Evolutionary conservation across 1,140 invertebrate species (phyloP).

Genomic region (Cotesia typhae): DNA sequence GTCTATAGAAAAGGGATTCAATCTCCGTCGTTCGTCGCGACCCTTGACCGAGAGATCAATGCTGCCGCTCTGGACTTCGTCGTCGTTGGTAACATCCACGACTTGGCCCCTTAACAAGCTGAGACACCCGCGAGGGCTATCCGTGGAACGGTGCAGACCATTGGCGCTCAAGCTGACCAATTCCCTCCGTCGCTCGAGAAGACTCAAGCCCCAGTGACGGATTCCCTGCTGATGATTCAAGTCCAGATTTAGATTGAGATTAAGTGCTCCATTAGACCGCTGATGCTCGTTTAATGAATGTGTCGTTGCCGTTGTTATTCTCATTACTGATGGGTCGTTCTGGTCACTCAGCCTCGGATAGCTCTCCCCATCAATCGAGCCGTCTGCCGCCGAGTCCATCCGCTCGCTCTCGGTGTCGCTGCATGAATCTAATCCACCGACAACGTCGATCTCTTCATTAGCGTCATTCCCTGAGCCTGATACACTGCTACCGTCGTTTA

Average conservation of each 20-base stretch:
- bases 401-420: conserved; percentile 71
- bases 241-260: conserved; percentile 45
- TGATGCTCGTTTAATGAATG: conserved; percentile 45
- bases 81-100: conserved; percentile 48
- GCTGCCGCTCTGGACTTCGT: conserved; percentile 61
- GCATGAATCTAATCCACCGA: conserved; percentile 71
- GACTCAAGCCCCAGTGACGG: conserved; percentile 60
- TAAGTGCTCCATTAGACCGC: conserved; percentile 44
- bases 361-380: conserved; percentile 66
- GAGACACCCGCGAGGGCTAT: conserved; percentile 19
- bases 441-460: conserved; percentile 80
- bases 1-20: conserved; percentile 87
- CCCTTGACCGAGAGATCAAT: conserved; percentile 64
- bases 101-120: conserved; percentile 34
- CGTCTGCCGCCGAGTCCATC: conserved; percentile 72
- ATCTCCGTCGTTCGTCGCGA: conserved; percentile 69
- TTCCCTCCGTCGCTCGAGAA: conserved; percentile 59
- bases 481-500: conserved; percentile 71
- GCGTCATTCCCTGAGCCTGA: conserved; percentile 77
- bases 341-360: conserved; percentile 47
- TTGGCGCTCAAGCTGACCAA: conserved; percentile 49
- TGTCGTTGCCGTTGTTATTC: conserved; percentile 55
- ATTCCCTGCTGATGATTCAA: conserved; percentile 62
- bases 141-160: conserved; percentile 12
- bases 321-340: conserved; percentile 31